These are phyloP conservation scores for Onychomys arenicola DNA, from an alignment of 2,797 vertebrate species.

Conservation along the genomic window DNA sequence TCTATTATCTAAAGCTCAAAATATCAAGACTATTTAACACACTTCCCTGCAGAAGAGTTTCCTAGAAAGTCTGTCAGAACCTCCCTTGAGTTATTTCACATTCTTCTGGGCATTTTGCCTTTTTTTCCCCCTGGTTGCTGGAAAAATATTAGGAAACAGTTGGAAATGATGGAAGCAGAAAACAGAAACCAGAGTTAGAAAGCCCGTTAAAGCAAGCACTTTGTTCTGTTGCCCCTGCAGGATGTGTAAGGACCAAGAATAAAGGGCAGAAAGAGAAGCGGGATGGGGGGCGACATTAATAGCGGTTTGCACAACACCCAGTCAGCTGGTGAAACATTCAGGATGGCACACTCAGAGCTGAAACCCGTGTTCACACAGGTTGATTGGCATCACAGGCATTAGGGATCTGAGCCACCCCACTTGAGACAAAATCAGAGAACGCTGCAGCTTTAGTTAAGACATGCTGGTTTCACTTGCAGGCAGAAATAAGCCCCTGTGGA, in stretches of 20 bases:
- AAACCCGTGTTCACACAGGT: not conserved
- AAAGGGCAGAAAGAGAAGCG: slow-evolving; percentile 18
- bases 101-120: slow-evolving; percentile 4
- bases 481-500: slow-evolving; percentile 10
- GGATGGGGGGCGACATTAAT: not conserved
- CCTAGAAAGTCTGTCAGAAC: slow-evolving; percentile 39
- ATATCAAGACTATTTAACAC: slow-evolving; percentile 43
- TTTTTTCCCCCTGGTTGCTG: not conserved
- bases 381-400: not conserved
- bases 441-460: slow-evolving; percentile 17
- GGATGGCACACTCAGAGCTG: not conserved
- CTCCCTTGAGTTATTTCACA: slow-evolving; percentile 40
- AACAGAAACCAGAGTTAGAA: slow-evolving; percentile 26
- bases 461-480: slow-evolving; percentile 27
- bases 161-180: slow-evolving; percentile 43
- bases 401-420: slow-evolving; percentile 20
- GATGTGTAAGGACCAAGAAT: not conserved
- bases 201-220: not conserved
- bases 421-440: slow-evolving; percentile 11
- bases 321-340: slow-evolving; percentile 10
- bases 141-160: slow-evolving; percentile 58
- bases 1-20: slow-evolving; percentile 21
- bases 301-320: slow-evolving; percentile 23
- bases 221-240: slow-evolving; percentile 24
- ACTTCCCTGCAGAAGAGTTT: slow-evolving; percentile 7